Evolutionary conservation across 2,797 vertebrate species (phyloP).

Genomic region (Chelonia mydas): DNA sequence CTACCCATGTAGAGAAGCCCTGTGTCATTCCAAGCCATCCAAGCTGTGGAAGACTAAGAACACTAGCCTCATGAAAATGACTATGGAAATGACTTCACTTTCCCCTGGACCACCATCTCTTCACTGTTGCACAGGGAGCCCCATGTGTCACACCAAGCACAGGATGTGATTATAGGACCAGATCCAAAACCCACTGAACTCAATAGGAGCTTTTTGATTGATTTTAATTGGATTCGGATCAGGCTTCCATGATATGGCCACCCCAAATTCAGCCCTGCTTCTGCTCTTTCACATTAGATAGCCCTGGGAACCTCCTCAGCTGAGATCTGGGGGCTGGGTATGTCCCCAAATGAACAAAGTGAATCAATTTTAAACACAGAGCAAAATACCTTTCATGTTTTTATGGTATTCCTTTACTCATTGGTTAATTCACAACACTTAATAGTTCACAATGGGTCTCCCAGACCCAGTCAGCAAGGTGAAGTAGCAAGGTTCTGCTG

Average conservation of each 20-base stretch:
- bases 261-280: background rate
- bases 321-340: background rate
- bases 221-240: background rate
- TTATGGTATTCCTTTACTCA: background rate
- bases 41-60: background rate
- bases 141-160: background rate
- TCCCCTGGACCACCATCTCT: background rate
- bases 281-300: background rate
- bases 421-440: background rate
- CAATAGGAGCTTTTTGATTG: background rate
- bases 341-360: background rate
- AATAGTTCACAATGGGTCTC: background rate
- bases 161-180: background rate
- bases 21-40: background rate
- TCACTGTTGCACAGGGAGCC: too few relatives aligned
- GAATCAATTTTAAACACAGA: background rate
- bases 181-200: background rate
- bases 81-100: background rate
- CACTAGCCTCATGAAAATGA: background rate
- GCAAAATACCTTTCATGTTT: background rate
- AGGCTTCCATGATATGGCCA: background rate
- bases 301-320: background rate
- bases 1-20: background rate
- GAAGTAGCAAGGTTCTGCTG: background rate
- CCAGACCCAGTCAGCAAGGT: background rate